Percentiles rank a stretch among this genome's conserved stretches.
These are phyloP conservation scores for Pammene fasciana DNA, from an alignment of 2,888 invertebrate genomes.

Conservation along the genomic window DNA sequence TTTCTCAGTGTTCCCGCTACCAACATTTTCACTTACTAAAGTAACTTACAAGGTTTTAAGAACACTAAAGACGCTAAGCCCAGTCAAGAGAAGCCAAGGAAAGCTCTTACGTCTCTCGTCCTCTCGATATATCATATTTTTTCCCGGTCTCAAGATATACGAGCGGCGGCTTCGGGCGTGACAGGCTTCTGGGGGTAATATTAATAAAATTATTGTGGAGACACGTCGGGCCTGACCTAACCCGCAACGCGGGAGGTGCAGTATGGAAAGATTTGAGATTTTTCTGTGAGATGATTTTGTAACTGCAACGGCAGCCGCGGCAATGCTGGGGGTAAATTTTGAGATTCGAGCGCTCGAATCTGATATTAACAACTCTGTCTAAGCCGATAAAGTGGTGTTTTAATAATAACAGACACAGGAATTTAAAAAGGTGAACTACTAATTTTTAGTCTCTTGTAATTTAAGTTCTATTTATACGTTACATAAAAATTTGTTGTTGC, in stretches of 20 bases:
- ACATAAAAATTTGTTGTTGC: too few relatives aligned
- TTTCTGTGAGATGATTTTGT: too few relatives aligned
- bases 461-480: too few relatives aligned
- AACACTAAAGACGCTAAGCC: slow-evolving; percentile 74
- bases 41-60: slow-evolving; percentile 57
- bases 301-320: too few relatives aligned
- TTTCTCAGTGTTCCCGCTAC: too few relatives aligned
- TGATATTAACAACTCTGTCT: too few relatives aligned
- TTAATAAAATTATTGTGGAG: slow-evolving; percentile 83
- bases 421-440: too few relatives aligned
- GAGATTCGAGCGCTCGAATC: too few relatives aligned
- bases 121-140: slow-evolving; percentile 82
- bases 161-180: slow-evolving; percentile 78
- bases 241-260: slow-evolving; percentile 37
- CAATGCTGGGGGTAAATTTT: too few relatives aligned
- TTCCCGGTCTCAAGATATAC: slow-evolving; percentile 76
- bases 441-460: too few relatives aligned
- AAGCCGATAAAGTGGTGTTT: too few relatives aligned
- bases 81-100: slow-evolving; percentile 66
- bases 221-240: slow-evolving; percentile 75
- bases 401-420: too few relatives aligned
- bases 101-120: slow-evolving; percentile 77
- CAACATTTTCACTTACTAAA: slow-evolving; percentile 51
- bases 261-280: slow-evolving; percentile 10
- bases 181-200: slow-evolving; percentile 80